Base-by-base conservation (phyloP, 2,888 invertebrate genomes). In the Cremastobaeus sp. region DNA sequence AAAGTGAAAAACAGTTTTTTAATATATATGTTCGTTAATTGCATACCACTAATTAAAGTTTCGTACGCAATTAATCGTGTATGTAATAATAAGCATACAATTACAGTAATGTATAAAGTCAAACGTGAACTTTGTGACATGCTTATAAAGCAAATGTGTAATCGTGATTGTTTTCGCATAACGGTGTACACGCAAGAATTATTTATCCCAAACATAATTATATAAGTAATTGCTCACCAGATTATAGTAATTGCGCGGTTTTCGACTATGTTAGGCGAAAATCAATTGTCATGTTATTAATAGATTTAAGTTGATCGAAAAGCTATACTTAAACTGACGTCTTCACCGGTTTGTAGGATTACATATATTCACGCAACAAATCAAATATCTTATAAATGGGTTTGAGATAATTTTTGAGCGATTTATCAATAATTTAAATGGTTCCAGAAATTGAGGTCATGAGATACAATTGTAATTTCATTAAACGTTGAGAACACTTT, bases 111-210 rank as follows among this genome's bases (percentile, higher is more conserved):
- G 59, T 34, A 65, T 59, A 65, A 71, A 65, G 72, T 72, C 59
- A 60, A 65, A 72, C 54, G 65, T 65, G 72, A 72, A 72, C 72
- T 65, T 65, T 72, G 72, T 72, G 65, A 72, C 72, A 65, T 72
- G 65, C 72, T 65, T 72, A 72, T 72, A 48, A 72, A 60, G 72
- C 64, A 39, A 65, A 66, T 60, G 60, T 72, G 54, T 66, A 72
- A 72, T 66, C 60, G 65, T 48, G 60, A 72, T 66, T 66, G 72
- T 66, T 55, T 72, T 72, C 65, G 28, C 60, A 66, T 72, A 72
- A 72, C 65, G 47, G 71, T 72, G 71, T 72, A 65, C 71, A 72
- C 72, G 71, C 71, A 64, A 71, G 71, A 71, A 71, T 71, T 71
- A 71, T 65, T 71, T 71, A 71, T 71, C 71, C 64, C 52, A 64